A percentile compares a stretch with the other conserved stretches of the same genome.
Evolutionary conservation across 2,797 vertebrate species (phyloP).

Genomic region (Gallinago stenura): DNA sequence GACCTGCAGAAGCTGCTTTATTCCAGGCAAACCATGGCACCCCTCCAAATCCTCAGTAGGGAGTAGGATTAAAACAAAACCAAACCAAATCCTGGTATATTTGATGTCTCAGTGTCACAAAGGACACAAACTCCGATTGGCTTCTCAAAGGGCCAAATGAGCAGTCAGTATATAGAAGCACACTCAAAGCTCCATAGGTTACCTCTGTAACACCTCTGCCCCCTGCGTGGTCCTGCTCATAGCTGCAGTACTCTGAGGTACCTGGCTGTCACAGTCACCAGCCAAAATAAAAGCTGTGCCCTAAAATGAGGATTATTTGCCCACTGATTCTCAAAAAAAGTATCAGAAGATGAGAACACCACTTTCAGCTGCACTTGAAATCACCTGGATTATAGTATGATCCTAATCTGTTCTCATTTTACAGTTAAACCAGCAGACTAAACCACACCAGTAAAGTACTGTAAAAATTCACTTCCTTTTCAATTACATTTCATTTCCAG

Average conservation of each 20-base stretch:
- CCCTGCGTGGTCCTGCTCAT: background rate
- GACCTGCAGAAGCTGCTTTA: background rate
- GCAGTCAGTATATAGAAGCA: background rate
- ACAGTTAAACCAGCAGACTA: background rate
- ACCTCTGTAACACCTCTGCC: background rate
- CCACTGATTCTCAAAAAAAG: background rate
- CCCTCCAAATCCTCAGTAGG: background rate
- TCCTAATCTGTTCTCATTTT: background rate
- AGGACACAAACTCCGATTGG: background rate
- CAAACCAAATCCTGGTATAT: background rate
- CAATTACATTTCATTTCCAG: constrained; percentile 38
- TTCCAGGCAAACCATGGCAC: background rate
- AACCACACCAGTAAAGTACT: background rate
- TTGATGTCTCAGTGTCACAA: background rate
- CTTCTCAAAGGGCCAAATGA: background rate
- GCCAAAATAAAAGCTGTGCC: background rate
- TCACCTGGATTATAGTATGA: background rate
- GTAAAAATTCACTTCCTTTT: constrained; percentile 24
- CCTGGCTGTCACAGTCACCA: background rate
- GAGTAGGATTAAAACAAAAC: background rate
- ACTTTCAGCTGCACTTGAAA: background rate
- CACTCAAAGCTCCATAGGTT: background rate
- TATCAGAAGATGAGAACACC: background rate
- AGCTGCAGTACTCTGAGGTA: background rate
- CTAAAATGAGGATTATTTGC: background rate